phyloP scores from a whole-genome alignment of 35 echinoderm and acorn worm species.

The Nesometra sesokonis region DNA sequence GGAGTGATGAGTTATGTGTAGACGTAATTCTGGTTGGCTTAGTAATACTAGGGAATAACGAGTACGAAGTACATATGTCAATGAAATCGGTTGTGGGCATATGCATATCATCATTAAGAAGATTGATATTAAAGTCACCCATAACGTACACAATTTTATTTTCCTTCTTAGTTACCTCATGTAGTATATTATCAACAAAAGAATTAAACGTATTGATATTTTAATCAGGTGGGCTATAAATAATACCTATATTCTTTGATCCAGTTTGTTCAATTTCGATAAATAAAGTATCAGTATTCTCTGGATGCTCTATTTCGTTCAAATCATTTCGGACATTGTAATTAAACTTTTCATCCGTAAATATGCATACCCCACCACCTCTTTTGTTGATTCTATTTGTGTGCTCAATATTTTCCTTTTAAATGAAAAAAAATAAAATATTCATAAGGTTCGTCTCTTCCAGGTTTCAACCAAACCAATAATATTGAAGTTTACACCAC shows the following conservation, averaged over 20 bases:
- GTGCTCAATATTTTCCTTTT: neutral
- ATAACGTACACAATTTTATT: neutral
- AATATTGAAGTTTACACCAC: neutral
- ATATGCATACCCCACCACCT: neutral
- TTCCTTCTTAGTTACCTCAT: neutral
- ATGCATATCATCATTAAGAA: slow-evolving; percentile 8
- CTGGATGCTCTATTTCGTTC: neutral
- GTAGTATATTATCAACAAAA: slow-evolving; percentile 5
- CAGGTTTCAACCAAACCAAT: neutral
- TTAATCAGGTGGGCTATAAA: slow-evolving; percentile 1
- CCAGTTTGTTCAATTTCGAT: neutral
- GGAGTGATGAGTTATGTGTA: no score
- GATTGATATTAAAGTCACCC: slow-evolving; percentile 1
- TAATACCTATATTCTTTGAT: neutral
- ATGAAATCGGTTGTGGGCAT: slow-evolving; percentile 5
- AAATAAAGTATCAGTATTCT: slow-evolving; percentile 10
- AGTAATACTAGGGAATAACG: no score
- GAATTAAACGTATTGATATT: neutral
- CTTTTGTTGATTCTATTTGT: neutral
- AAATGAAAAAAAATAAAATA: neutral
- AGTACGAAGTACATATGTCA: neutral
- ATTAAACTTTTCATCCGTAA: neutral
- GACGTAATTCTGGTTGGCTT: no score
- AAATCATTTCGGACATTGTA: neutral
- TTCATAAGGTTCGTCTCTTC: neutral